Base-by-base conservation (phyloP, 2,888 invertebrate species). In the Parelbella ahira region DNA sequence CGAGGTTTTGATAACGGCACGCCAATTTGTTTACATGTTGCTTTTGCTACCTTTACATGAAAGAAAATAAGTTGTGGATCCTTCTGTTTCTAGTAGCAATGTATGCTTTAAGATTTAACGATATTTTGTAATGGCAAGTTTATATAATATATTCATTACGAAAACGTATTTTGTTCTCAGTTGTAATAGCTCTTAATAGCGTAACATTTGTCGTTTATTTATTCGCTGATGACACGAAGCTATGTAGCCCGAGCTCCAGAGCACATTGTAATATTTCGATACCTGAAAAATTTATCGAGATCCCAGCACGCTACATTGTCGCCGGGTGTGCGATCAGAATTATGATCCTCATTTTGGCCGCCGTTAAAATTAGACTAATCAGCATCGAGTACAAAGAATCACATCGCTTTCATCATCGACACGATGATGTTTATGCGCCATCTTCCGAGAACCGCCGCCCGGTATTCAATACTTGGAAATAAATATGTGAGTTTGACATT, bases 401-500 rank as follows among this genome's bases (percentile, higher is more conserved):
- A 78, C 78, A 81, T 83, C 81, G 83, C 87, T 87, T 87, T 87
- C 86, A 87, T 87, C 87, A 87, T 86, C 84, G 87, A 87, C 86
- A 83, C 62, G 78, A 72, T 78, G 77, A 76, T 87, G 86, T 87
- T 86, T 87, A 86, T 80, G 69, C 64, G 68, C 74, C 63, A 70
- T 73, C 72, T 87, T 86, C 86, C 68, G 68, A 81, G 86, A 87
- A 86, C 58, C 76, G 70, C 63, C 68, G 69, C 68, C 71, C 78
- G 72, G 68, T 75, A 79, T 87, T 83, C 87, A 84, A 87, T 87
- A 87, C 87, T 84, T 80, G 84, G 87, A 87, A 87, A 86, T 87
- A 87, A 84, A 87, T 87, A 83, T 83, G 84, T 83, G 81, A 82
- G 82, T 82, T 87, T 87, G 87, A 87, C 84, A 87, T 87, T 84